Base-by-base conservation (phyloP, 2,797 vertebrate species). In the Loriculus beryllinus region DNA sequence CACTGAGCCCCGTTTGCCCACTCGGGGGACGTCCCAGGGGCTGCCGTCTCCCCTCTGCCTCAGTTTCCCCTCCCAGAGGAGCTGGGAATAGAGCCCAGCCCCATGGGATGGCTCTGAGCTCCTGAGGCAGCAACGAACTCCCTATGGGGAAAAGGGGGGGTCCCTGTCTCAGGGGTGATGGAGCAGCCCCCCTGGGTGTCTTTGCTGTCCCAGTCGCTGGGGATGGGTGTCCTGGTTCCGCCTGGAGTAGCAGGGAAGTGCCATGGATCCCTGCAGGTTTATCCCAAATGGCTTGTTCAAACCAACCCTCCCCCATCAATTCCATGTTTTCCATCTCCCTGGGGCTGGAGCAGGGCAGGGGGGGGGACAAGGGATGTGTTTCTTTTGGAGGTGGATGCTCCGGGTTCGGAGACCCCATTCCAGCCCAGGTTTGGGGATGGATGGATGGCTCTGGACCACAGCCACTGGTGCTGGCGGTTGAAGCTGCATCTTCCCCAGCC, bases 361-460 rank as follows among this genome's bases (percentile, higher is more conserved):
- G 40, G 45, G 40, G 40, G 39, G 14, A 13, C 1, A 1, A 31
- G 47, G 81, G 68, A 42, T 35, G 6, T 3, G 3, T 9, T 33
- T 8, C 10, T 2, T 45, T 33, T 4, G 9, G 64, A 23, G 29
- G 1, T 10, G 79, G 42, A 3, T 17, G 29, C 18, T 29, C 0
- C 12, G 40, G 3, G 18, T 8, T 52, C 12, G 8, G 39, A 1
- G 23, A 22, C 12, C 49, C 45, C 39, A 2, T 1, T 12, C 31
- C 43, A 16, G 85, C 25, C 10, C 0, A 1, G 31, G 28, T 42
- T 5, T 14, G 56, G 71, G 51, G 18, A n/a, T 16, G 0, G 18
- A n/a, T 16, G 0, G 7, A 3, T 9, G 43, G 5, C 5, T 10
- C 69, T 70, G 91, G 70, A 63, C 35, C 33, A 0, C 0, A 4